Evolutionary conservation across 2,797 vertebrate species (phyloP).

Genomic region (Tiaroga cobitis): DNA sequence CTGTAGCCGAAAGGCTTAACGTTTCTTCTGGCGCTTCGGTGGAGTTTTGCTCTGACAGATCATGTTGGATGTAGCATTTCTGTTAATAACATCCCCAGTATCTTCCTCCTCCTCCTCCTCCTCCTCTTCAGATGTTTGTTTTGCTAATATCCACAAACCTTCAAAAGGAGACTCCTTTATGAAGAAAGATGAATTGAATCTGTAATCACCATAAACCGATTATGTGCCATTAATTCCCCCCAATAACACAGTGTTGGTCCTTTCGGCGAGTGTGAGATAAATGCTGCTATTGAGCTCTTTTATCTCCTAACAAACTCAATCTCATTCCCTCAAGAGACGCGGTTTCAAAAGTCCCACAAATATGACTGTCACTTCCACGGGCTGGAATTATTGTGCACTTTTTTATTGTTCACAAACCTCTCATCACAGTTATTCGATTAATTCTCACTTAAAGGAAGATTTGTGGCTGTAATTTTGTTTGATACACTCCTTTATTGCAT

Average conservation of each 20-base stretch:
- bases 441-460: slow-evolving; percentile 58
- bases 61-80: slow-evolving; percentile 63
- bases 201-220: slow-evolving; percentile 53
- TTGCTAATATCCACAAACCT: slow-evolving; percentile 12
- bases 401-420: slow-evolving; percentile 6
- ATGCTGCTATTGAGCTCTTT: slow-evolving; percentile 47
- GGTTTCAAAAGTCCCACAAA: slow-evolving; percentile 26
- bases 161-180: slow-evolving; percentile 16
- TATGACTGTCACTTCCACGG: slow-evolving; percentile 1
- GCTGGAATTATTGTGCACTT: slow-evolving; percentile 23
- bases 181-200: slow-evolving; percentile 40
- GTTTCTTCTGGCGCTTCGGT: slow-evolving; percentile 65
- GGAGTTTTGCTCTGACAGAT: slow-evolving; percentile 66
- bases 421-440: slow-evolving; percentile 43
- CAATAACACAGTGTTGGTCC: slow-evolving; percentile 19
- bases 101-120: slow-evolving; percentile 7
- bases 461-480: slow-evolving; percentile 55
- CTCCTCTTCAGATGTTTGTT: not conserved
- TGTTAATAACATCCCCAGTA: slow-evolving; percentile 61
- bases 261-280: slow-evolving; percentile 25
- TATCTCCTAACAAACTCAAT: slow-evolving; percentile 52
- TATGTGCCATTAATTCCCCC: slow-evolving; percentile 47
- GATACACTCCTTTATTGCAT: slow-evolving; percentile 55
- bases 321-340: slow-evolving; percentile 36
- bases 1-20: slow-evolving; percentile 70